Evolutionary conservation across 2,797 vertebrate species (phyloP).

Genomic region (Peromyscus nudipes): DNA sequence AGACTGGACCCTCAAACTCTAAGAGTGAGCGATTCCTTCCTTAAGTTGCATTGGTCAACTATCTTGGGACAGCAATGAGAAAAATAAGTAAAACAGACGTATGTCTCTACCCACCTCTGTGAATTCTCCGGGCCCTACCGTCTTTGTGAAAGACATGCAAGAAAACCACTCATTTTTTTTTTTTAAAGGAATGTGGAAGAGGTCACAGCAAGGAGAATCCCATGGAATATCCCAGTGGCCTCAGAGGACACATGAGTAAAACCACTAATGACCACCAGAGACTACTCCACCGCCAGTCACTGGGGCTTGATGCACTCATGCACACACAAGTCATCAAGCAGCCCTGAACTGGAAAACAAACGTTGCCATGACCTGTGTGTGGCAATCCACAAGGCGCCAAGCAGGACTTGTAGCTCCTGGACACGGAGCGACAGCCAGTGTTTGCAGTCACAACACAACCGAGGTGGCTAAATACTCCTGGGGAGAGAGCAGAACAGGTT

Average conservation of each 20-base stretch:
- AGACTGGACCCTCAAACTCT: not conserved
- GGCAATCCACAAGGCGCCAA: slow-evolving; percentile 6
- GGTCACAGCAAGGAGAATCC: not conserved
- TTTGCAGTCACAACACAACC: not conserved
- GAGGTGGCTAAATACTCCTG: not conserved
- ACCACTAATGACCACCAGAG: not conserved
- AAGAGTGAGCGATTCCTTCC: not conserved
- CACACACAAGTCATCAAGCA: not conserved
- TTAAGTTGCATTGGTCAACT: not conserved
- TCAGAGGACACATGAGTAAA: slow-evolving; percentile 4
- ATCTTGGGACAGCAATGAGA: not conserved
- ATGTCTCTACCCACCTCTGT: not conserved
- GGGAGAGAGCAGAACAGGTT: not conserved
- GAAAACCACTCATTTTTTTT: slow-evolving; percentile 22
- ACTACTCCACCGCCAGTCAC: not conserved
- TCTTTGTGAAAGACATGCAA: not conserved
- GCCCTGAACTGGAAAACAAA: not conserved
- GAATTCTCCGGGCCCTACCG: not conserved
- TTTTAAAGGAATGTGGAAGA: not conserved
- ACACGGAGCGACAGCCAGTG: not conserved
- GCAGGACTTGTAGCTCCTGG: not conserved
- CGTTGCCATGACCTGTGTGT: not conserved
- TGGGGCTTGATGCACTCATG: not conserved
- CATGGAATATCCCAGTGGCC: not conserved
- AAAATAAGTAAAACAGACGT: not conserved